A percentile compares a stretch with the other conserved stretches of the same genome.
Conservation (phyloP, 2,888 invertebrate genomes). For the Neria commutata region DNA sequence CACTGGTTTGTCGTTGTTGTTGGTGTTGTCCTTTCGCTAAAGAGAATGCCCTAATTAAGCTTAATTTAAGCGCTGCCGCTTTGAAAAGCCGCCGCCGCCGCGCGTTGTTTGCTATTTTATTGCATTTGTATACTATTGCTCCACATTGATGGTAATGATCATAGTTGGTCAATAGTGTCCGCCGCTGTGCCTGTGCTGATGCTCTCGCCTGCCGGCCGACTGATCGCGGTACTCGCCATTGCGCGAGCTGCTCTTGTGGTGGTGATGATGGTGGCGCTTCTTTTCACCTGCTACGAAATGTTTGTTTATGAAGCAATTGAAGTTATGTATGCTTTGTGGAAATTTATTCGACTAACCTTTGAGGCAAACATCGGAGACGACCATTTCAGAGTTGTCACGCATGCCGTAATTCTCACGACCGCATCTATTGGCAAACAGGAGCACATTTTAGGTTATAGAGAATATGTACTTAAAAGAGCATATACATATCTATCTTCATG, state of each 20-base stretch:
- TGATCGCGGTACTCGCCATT: slow-evolving; percentile 60
- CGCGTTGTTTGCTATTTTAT: slow-evolving; percentile 25
- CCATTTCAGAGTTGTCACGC: slow-evolving; percentile 78
- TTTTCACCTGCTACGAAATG: slow-evolving; percentile 49
- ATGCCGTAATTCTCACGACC: slow-evolving; percentile 64
- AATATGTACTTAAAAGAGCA: neutral
- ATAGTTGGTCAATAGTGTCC: slow-evolving; percentile 63
- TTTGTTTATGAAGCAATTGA: slow-evolving; percentile 9
- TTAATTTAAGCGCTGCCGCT: slow-evolving; percentile 27
- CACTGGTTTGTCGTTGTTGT: neutral
- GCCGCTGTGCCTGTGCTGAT: slow-evolving; percentile 60
- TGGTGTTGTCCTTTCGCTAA: too few relatives aligned
- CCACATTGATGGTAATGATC: slow-evolving; percentile 62
- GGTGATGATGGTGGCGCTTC: slow-evolving; percentile 62
- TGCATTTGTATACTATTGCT: slow-evolving; percentile 43
- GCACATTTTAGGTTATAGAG: neutral
- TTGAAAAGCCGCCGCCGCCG: slow-evolving; percentile 31
- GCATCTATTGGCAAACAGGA: slow-evolving; percentile 37
- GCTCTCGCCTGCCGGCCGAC: slow-evolving; percentile 57
- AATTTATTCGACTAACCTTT: slow-evolving; percentile 48
- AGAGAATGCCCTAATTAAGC: neutral
- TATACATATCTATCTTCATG: neutral
- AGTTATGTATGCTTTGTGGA: neutral
- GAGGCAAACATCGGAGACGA: slow-evolving; percentile 70
- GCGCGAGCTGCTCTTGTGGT: slow-evolving; percentile 60